These are phyloP conservation scores for Pan paniscus DNA, from an alignment of 2,113 vertebrate genomes.

Conservation along the genomic window DNA sequence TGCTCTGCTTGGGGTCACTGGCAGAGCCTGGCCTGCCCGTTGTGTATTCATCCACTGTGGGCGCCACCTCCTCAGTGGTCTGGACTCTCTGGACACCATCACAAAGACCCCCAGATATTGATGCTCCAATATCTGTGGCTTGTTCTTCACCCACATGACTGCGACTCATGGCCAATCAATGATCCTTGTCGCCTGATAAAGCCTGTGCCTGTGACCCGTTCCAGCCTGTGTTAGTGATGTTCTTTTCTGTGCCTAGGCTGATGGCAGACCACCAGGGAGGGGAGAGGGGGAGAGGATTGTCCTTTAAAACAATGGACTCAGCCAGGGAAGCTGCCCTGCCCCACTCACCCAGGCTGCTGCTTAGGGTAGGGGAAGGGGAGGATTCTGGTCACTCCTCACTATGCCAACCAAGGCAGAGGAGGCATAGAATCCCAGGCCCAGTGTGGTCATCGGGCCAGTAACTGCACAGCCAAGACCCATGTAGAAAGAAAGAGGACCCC, in stretches of 20 bases:
- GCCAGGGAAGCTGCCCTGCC: not conserved
- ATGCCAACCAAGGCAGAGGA: not conserved
- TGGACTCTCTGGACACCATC: not conserved
- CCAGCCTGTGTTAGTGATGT: not conserved
- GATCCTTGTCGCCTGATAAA: not conserved
- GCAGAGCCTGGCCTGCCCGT: not conserved
- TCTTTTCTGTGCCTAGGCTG: not conserved
- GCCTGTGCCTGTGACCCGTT: not conserved
- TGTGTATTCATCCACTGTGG: not conserved
- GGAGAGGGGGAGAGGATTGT: too few species aligned
- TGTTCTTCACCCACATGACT: not conserved
- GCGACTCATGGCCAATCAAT: not conserved
- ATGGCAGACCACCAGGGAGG: fast-evolving
- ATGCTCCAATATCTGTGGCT: not conserved
- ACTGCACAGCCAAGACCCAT: not conserved
- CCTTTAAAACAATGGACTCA: not conserved
- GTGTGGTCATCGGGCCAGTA: not conserved
- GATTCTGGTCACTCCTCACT: not conserved
- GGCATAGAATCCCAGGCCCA: not conserved
- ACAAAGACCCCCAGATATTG: fast-evolving
- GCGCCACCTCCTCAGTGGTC: fast-evolving
- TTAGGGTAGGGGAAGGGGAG: not conserved
- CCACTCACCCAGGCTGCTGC: not conserved
- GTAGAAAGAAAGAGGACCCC: not conserved
- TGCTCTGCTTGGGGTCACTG: not conserved